Base-by-base conservation (phyloP, 2,797 vertebrate species). In the Threskiornis aethiopicus region DNA sequence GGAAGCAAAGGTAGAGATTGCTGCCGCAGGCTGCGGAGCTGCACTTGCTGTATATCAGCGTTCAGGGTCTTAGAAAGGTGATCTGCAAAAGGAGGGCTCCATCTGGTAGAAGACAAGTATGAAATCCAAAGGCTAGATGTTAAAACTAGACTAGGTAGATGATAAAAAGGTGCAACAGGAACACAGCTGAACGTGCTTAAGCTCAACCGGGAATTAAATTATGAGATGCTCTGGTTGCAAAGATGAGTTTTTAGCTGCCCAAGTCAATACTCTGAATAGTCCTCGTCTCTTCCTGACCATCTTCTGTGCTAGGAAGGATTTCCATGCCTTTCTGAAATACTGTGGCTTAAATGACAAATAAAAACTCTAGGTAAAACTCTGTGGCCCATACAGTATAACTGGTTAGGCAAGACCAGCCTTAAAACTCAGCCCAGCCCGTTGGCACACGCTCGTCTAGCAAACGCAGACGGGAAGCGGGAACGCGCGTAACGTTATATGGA, bases 401-500 rank as follows among this genome's bases (percentile, higher is more conserved):
- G 13, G 7, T 28, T 18, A 57, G 39, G 5, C 49, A 82, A 82
- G 37, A 78, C 14, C 24, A 59, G n/a, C 17, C 55, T 28, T 10
- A 55, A 62, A 55, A 17, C 77, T 29, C n/a, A 54, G 10, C 44
- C 18, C 4, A 18, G 58, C 16, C 46, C 0, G 0, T 12, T 13
- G 51, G 31, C n/a, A 33, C 25, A 13, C 1, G 0, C 29, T 18
- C 9, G 28, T 52, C 37, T 28, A 46, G 39, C 7, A 58, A 70
- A 71, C 1, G 8, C 21, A 24, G 51, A 7, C 25, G 37, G 44
- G 65, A 47, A 41, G 26, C 9, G 6, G 57, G 41, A 76, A 41
- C 1, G 2, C 1, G 1, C 14, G 24, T 11, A 6, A 15, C 2
- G 3, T 14, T 24, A 33, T 4, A 6, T 0, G 25, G 72, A 25